Evolutionary conservation across 2,797 vertebrate genomes (phyloP).

Genomic region (Enteromius treurensis): DNA sequence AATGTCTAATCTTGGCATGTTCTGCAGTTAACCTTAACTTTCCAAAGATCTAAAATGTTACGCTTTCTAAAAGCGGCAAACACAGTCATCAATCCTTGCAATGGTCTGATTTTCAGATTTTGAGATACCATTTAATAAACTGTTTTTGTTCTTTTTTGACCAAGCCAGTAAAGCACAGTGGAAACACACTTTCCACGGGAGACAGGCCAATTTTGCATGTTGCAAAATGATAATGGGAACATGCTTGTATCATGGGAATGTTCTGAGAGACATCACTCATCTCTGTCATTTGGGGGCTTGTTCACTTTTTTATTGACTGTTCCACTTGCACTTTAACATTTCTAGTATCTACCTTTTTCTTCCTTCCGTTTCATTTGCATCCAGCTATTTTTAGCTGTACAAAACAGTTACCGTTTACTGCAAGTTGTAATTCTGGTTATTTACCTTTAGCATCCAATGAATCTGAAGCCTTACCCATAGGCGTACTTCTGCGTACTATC

Average conservation of each 20-base stretch:
- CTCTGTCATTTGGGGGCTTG: background rate
- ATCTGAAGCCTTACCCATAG: too few species aligned
- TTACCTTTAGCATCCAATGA: too few species aligned
- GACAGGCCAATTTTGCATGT: background rate
- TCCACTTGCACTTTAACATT: background rate
- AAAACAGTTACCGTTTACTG: too few species aligned
- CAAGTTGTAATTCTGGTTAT: too few species aligned
- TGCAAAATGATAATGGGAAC: background rate
- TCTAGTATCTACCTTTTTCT: background rate
- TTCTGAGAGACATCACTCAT: background rate
- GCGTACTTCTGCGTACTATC: too few species aligned
- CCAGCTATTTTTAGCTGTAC: too few species aligned
- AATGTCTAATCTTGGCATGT: slow-evolving; percentile 45
- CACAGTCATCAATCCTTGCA: background rate
- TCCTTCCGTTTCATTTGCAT: too few species aligned
- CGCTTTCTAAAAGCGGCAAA: slow-evolving; percentile 39
- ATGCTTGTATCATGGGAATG: background rate
- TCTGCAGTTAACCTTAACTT: slow-evolving; percentile 47
- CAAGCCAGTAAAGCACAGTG: background rate
- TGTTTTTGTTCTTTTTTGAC: background rate
- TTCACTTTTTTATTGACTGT: background rate
- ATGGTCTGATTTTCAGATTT: background rate
- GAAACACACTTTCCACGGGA: background rate
- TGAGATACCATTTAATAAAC: background rate
- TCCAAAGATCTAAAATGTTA: slow-evolving; percentile 46